Evolutionary conservation across 2,113 vertebrate genomes (phyloP), one percentile per base, ranked within the genome.

Genomic region (Sylvia atricapilla): DNA sequence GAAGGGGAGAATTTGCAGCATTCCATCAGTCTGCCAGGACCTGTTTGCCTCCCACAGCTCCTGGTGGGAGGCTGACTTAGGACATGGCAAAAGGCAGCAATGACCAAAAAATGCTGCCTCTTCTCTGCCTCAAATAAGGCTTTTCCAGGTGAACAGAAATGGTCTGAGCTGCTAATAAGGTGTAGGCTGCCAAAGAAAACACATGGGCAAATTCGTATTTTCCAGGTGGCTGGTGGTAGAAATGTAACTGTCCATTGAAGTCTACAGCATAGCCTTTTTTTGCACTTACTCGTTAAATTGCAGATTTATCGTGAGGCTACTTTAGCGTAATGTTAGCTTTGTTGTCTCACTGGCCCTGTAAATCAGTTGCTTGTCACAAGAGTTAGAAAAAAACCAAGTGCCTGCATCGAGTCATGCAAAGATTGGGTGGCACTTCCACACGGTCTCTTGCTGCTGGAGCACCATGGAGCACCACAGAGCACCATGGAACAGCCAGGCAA

Each of bases 131-230:
- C 90, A 73, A 49, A 47, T 70, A 84, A 96, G 94, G 93, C 96
- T 97, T 96, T 97, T 96, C 91, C 95, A 97, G 95, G 97, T 97
- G 96, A 96, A 81, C 94, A 85, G 84, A 96, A 93, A 88, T 87
- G 80, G 55, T 55, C 78, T 60, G 72, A 68, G 59, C 83, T 2
- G 7, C 90, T 93, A 95, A 94, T 86, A 73, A 96, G 77, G 44
- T 74, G 28, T 63, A 33, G 49, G 76, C 66, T 90, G 93, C 88
- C 95, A 95, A 95, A 76, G 84, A 95, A 95, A 95, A 89, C 67
- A 90, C 44, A 25, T n/a, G 79, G 13, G 4, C 73, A 93, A 91
- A 91, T 87, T 93, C 25, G 6, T 58, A 84, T 93, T 96, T 96
- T 94, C 96, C 94, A 95, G 82, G 75, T 88, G 88, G 87, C 75